Evolutionary conservation across 1,140 invertebrate species (phyloP).

Genomic region (Euwallacea fornicatus): DNA sequence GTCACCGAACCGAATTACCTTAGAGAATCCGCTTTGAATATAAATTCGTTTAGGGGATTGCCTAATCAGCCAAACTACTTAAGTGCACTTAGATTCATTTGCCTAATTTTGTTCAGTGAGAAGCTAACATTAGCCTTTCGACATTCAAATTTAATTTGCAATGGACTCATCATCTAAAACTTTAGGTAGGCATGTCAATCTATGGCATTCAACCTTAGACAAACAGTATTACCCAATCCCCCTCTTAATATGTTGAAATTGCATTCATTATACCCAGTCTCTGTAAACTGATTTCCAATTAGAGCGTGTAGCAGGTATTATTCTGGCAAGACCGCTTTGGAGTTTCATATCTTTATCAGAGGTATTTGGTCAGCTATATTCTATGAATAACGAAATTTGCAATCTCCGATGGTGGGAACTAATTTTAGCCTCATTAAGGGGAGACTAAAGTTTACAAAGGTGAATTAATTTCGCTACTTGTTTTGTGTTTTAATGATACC

Average conservation of each 20-base stretch:
- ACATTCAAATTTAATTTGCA: background rate
- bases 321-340: background rate
- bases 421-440: too few relatives aligned
- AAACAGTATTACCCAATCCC: too few relatives aligned
- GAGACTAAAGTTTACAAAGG: too few relatives aligned
- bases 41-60: background rate
- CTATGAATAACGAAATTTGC: too few relatives aligned
- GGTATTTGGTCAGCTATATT: background rate
- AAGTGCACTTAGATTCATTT: background rate
- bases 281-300: conserved; percentile 3
- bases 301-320: background rate
- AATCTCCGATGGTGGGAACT: too few relatives aligned
- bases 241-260: too few relatives aligned
- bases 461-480: too few relatives aligned
- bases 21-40: background rate
- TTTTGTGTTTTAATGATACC: too few relatives aligned
- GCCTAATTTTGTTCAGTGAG: background rate
- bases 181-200: background rate
- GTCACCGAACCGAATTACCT: background rate
- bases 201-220: background rate
- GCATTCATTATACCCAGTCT: background rate
- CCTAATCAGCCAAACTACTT: conserved; percentile 2
- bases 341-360: background rate
- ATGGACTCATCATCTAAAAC: background rate
- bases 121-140: too few relatives aligned